phyloP scores from a whole-genome alignment of 37 sponge, comb jelly and placozoan species.

The Ianthella basta region DNA sequence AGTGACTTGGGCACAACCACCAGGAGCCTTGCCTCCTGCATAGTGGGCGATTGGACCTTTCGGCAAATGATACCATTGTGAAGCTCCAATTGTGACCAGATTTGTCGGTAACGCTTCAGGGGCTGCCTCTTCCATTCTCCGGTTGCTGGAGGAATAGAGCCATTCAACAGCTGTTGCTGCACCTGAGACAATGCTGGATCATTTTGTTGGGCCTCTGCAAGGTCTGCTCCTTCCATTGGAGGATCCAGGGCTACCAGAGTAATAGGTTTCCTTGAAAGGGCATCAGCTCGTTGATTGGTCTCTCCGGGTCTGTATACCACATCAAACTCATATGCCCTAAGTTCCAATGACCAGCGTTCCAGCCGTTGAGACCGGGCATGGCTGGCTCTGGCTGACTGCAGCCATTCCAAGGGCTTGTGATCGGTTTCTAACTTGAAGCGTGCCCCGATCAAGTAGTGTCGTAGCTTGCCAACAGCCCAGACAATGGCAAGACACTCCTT shows the following conservation, averaged over 20 bases:
- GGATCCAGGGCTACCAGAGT: neutral
- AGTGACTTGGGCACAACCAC: neutral
- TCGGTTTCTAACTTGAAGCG: constrained; percentile 1
- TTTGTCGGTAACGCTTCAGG: constrained; percentile 3
- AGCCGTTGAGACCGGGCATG: constrained; percentile 18
- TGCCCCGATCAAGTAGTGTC: constrained; percentile 24
- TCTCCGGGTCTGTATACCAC: neutral
- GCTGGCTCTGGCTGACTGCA: constrained; percentile 1
- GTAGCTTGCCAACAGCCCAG: constrained; percentile 3
- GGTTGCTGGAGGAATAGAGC: neutral
- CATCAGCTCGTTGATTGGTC: constrained; percentile 9
- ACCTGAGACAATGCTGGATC: neutral
- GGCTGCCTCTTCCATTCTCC: neutral
- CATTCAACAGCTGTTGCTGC: neutral
- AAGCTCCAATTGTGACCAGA: neutral
- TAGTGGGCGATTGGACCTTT: neutral
- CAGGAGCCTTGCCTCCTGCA: neutral
- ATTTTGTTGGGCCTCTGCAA: neutral
- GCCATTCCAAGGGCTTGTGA: constrained; percentile 29
- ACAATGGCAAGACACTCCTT: constrained; percentile 32
- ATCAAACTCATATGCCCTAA: constrained; percentile 9
- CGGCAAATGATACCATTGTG: constrained; percentile 1
- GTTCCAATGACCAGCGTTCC: constrained; percentile 20
- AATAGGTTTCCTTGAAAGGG: neutral
- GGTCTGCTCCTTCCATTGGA: neutral